These are phyloP conservation scores for Marasmarcha lunaedactyla DNA, from an alignment of 2,888 invertebrate genomes.

Conservation along the genomic window DNA sequence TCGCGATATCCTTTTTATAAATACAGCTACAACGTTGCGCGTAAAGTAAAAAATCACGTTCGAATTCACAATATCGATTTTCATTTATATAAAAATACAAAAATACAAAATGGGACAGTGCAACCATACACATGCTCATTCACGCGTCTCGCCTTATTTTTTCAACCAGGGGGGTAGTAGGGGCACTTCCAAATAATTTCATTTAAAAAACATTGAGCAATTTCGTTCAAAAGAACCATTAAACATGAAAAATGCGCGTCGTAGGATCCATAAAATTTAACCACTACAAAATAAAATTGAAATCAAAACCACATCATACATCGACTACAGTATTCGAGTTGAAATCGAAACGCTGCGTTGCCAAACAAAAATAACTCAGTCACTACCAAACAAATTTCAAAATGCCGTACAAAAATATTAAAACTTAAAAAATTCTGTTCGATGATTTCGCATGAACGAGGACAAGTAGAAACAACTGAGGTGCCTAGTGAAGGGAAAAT, in stretches of 20 bases:
- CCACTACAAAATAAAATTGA: constrained; percentile 18
- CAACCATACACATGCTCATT: constrained; percentile 45
- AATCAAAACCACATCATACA: constrained; percentile 8
- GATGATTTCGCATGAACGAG: constrained; percentile 10
- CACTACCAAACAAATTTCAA: constrained; percentile 20
- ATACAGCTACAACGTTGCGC: constrained; percentile 46
- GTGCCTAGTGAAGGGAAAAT: constrained; percentile 29
- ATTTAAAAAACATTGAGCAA: constrained; percentile 57
- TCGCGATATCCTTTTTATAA: constrained; percentile 9
- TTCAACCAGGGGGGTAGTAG: constrained; percentile 43
- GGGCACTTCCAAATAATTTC: constrained; percentile 46
- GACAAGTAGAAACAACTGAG: constrained; percentile 18
- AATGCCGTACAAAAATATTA: constrained; percentile 18
- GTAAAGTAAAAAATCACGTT: constrained; percentile 58
- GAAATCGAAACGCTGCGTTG: constrained; percentile 1
- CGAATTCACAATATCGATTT: constrained; percentile 44
- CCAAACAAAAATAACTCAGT: constrained; percentile 20
- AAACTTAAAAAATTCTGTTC: constrained; percentile 3
- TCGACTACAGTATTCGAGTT: constrained; percentile 14
- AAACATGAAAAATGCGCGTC: constrained; percentile 36
- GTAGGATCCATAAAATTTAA: constrained; percentile 16
- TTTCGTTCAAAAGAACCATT: constrained; percentile 45
- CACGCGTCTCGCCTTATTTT: constrained; percentile 47
- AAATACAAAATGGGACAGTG: constrained; percentile 70
- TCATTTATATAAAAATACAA: constrained; percentile 68